Percentiles rank a stretch among this genome's conserved stretches.
phyloP scores from a whole-genome alignment of 2,888 invertebrate genomes.

The Emesis castigata region DNA sequence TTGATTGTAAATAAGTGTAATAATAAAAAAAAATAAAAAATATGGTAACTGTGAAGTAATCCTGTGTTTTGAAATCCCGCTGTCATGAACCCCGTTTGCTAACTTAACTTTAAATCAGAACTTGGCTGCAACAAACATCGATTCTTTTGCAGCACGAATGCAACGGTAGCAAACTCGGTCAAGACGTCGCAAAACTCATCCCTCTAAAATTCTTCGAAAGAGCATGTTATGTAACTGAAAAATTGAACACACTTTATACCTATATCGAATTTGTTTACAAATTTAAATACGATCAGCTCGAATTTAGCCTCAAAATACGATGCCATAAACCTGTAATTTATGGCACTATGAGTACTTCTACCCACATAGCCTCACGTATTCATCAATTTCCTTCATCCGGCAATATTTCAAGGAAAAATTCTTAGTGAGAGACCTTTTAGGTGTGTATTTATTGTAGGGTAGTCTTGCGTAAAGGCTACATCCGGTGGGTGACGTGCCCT shows the following conservation, averaged over 20 bases:
- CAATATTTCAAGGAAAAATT: not conserved
- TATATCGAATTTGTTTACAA: not conserved
- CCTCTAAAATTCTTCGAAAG: too few relatives aligned
- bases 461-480: not conserved
- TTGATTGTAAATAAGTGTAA: too few relatives aligned
- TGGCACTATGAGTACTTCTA: not conserved
- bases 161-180: too few relatives aligned
- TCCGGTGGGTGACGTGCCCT: constrained; percentile 16
- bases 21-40: too few relatives aligned
- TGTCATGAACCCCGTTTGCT: too few relatives aligned
- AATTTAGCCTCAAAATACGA: not conserved
- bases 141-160: too few relatives aligned
- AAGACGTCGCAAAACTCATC: too few relatives aligned
- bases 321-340: not conserved
- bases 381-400: constrained; percentile 6
- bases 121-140: too few relatives aligned
- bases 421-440: not conserved
- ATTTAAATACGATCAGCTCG: not conserved
- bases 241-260: not conserved
- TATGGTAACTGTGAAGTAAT: too few relatives aligned
- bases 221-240: not conserved
- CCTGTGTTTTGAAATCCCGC: too few relatives aligned
- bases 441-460: constrained; percentile 5
- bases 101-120: too few relatives aligned
- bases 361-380: not conserved